These are phyloP conservation scores for Mirza zaza DNA, from an alignment of 2,113 vertebrate species.

Conservation along the genomic window DNA sequence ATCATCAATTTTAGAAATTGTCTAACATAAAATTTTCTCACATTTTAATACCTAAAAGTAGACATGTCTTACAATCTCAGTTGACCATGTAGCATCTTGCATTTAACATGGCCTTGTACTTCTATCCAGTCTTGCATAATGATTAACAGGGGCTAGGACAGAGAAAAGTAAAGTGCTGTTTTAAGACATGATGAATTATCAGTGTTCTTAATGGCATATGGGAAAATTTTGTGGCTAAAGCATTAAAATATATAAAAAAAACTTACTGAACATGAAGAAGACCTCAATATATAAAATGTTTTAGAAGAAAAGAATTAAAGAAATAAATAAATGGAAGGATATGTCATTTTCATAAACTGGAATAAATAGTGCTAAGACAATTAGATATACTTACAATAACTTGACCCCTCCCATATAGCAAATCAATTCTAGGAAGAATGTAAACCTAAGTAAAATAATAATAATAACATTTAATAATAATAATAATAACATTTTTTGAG, in stretches of 20 bases:
- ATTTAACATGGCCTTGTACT: neutral
- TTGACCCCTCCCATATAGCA: neutral
- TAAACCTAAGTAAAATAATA: neutral
- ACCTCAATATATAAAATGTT: neutral
- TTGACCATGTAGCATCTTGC: neutral
- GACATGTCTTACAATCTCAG: neutral
- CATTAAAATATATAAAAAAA: neutral
- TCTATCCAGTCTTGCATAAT: neutral
- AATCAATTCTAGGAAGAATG: neutral
- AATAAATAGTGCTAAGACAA: neutral
- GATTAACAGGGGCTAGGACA: neutral
- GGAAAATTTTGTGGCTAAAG: neutral
- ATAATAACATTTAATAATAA: neutral
- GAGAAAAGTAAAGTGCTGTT: neutral
- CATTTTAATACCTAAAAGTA: neutral
- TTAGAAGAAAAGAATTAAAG: neutral
- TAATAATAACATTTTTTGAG: neutral
- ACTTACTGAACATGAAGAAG: neutral
- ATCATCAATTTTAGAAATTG: neutral
- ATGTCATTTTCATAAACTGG: neutral
- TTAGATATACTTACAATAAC: neutral
- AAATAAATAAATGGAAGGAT: neutral
- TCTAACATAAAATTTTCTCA: neutral
- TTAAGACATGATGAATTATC: neutral
- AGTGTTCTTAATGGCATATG: neutral